Evolutionary conservation across 1,140 invertebrate genomes (phyloP).

Genomic region (Amphibalanus amphitrite): DNA sequence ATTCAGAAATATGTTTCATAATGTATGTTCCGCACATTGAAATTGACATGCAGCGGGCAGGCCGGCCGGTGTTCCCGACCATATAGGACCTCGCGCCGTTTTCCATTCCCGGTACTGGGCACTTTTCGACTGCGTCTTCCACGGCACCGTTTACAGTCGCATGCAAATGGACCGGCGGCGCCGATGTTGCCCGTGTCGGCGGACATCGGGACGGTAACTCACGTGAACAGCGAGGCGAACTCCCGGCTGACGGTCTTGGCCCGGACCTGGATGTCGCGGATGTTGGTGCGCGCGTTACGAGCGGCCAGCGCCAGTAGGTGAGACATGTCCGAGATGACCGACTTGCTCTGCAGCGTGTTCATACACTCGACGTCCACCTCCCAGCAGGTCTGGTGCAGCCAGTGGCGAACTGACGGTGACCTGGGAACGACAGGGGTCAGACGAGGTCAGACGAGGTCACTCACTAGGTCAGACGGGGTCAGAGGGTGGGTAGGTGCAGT

Average conservation of each 20-base stretch:
- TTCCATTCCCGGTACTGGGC: no score
- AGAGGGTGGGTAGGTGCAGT: background rate
- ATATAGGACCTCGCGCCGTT: no score
- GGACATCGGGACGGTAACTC: slow-evolving; percentile 17
- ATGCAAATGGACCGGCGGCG: no score
- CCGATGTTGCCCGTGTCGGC: no score
- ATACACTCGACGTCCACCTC: slow-evolving; percentile 58
- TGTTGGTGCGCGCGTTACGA: slow-evolving; percentile 19
- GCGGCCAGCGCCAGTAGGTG: background rate
- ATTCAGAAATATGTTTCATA: no score
- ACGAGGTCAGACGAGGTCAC: background rate
- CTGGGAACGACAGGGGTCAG: background rate
- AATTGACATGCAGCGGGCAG: no score
- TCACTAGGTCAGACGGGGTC: background rate
- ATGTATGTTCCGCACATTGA: no score
- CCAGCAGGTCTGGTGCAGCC: slow-evolving; percentile 45
- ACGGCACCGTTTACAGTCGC: no score
- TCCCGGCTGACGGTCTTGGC: slow-evolving; percentile 37
- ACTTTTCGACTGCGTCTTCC: no score
- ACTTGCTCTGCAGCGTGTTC: slow-evolving; percentile 59
- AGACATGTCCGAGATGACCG: slow-evolving; percentile 30
- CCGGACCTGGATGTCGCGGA: slow-evolving; percentile 28
- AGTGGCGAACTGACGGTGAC: slow-evolving; percentile 24
- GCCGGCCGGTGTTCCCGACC: no score
- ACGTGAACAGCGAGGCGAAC: slow-evolving; percentile 41